Evolutionary conservation across 2,113 vertebrate genomes (phyloP), one percentile per base, ranked within the genome.

Genomic region (Chaenogobius annularis): DNA sequence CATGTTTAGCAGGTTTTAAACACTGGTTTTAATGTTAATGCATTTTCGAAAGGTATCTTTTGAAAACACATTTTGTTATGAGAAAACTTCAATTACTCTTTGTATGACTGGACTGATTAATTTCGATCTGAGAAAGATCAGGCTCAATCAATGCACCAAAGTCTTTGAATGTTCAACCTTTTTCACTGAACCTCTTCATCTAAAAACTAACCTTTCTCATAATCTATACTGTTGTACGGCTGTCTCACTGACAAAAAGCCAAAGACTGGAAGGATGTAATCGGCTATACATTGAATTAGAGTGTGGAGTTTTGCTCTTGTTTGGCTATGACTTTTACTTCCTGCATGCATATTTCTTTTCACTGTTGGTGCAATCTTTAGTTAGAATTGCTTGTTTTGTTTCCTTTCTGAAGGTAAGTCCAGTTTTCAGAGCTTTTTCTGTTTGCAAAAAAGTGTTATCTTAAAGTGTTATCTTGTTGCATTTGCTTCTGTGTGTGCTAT

Each of bases 251-350:
- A 91, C 90, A 83, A 88, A 91, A 96, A 99, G 96, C 96, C 93
- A 97, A 97, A 95, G 94, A 90, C 96, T 98, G 95, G 95, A 97
- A 93, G 96, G 97, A 95, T 96, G 97, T 99, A 99, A 99, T 99
- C 80, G 65, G 70, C 72, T 62, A 37, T 70, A 56, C 35, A 47
- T 83, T 89, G 83, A 70, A 52, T 72, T 87, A 31, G 82, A 46
- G 70, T 83, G 81, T 89, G 77, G 19, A 73, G 56, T 79, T 81
- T 67, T 73, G 48, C 69, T 79, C 0, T 83, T 52, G 55, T 86
- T 66, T 79, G 62, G 37, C 62, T 77, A 69, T 61, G 81, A 17
- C 40, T 22, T 47, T 77, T 66, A 71, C 77, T 54, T 44, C 90
- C 13, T 15, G 91, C 90, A 91, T 89, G 90, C 77, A 2, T 77